Base-by-base conservation (phyloP, 2,888 invertebrate species). In the Lasioglossum pauxillum region DNA sequence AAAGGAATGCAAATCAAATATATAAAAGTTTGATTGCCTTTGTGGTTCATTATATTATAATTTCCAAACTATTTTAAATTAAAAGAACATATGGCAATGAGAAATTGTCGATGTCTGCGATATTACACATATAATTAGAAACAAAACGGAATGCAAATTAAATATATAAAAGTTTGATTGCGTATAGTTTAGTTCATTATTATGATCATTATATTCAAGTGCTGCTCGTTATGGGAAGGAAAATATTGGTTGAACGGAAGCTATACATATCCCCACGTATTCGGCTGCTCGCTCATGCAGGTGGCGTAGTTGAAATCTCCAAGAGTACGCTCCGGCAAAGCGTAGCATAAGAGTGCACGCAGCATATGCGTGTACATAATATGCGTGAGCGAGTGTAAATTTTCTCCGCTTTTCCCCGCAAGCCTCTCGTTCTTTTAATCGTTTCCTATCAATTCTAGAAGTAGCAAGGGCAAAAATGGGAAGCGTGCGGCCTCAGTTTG, bases 371-470 rank as follows among this genome's bases (percentile, higher is more conserved):
- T 64, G 64, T 14, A 64, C 60, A 16, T 60, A 60, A 35, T 19
- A 31, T n/a, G 16, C 31, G 35, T 69, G 60, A 14, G 46, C 31
- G 12, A 35, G 49, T 23, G 69, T 75, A 80, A 78, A 83, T 72
- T 78, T 83, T 4, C 74, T 27, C 49, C 38, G 60, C 5, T 31
- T 38, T n/a, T 35, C 35, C 23, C 27, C 57, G 31, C 49, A 46
- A 35, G 27, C 64, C 44, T 64, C 60, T 53, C 41, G 46, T 72
- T 7, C 64, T 64, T 75, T 78, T 80, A 84, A 85, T 85, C 78
- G 76, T n/a, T 71, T 46, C 77, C 75, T 67, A 38, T 80, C 64
- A 53, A 80, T 85, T 78, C 75, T 83, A 64, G n/a, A 76, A 35
- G 57, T 49, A 38, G 23, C 53, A 35, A 57, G 27, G 35, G 71